Evolutionary conservation across 2,113 vertebrate species (phyloP).

Genomic region (Ctenomys sociabilis): DNA sequence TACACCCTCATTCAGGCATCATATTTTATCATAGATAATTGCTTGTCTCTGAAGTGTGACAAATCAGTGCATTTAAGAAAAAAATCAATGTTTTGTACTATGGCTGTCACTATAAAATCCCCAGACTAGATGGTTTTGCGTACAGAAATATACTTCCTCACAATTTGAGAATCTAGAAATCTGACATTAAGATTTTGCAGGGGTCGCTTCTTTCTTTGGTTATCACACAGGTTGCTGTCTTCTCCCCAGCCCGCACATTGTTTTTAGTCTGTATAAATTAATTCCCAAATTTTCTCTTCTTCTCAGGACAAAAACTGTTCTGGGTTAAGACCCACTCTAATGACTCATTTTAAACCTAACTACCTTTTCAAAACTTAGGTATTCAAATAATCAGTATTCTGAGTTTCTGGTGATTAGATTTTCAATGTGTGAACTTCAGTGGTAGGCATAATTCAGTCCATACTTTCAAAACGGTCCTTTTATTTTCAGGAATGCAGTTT

Average conservation of each 20-base stretch:
- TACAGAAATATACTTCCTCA: not conserved
- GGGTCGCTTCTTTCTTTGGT: not conserved
- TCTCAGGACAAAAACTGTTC: not conserved
- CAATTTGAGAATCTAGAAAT: too few relatives aligned
- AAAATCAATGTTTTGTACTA: not conserved
- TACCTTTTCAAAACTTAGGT: not conserved
- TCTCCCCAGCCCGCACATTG: too few relatives aligned
- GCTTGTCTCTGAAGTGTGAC: not conserved
- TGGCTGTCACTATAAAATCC: not conserved
- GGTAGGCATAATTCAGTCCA: not conserved
- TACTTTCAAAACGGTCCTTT: not conserved
- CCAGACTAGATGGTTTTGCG: not conserved
- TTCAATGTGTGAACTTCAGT: not conserved
- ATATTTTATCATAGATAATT: not conserved
- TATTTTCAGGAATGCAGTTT: not conserved
- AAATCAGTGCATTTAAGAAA: not conserved
- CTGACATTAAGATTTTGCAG: accelerated
- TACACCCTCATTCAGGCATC: not conserved
- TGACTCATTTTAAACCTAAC: not conserved
- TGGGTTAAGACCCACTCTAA: not conserved
- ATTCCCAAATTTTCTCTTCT: not conserved
- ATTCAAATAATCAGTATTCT: not conserved
- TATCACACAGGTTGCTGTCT: not conserved
- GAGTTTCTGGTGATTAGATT: not conserved
- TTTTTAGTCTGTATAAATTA: not conserved